Conservation (phyloP, 2,113 vertebrate species). For the Pampusana beccarii region DNA sequence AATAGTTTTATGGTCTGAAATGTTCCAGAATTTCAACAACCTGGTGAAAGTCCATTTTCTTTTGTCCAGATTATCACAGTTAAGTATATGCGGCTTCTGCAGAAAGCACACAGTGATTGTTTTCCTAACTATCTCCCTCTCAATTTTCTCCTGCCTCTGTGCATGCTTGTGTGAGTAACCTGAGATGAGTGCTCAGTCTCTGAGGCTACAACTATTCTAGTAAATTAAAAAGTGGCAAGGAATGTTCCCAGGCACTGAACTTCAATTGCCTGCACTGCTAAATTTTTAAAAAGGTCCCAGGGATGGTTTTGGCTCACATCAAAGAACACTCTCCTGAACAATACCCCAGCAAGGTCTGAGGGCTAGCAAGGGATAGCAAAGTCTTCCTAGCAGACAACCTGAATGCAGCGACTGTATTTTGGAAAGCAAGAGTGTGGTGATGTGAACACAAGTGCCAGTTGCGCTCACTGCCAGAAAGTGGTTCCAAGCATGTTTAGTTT, state of each 20-base stretch:
- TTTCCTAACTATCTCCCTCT: neutral
- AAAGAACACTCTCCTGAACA: neutral
- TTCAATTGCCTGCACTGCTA: neutral
- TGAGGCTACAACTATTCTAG: neutral
- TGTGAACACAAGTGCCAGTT: neutral
- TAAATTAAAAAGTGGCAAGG: slow-evolving; percentile 30
- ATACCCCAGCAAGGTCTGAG: neutral
- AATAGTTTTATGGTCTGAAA: neutral
- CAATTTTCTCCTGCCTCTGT: neutral
- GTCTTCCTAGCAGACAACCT: neutral
- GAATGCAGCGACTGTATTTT: neutral
- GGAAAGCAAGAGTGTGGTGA: neutral
- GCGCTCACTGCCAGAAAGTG: neutral
- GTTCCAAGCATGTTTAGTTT: neutral
- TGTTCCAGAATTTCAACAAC: neutral
- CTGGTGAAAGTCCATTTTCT: neutral
- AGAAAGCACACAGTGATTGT: neutral
- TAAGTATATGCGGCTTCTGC: neutral
- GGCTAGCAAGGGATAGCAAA: neutral
- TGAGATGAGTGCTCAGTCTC: slow-evolving; percentile 23
- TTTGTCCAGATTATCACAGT: neutral
- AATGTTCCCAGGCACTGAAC: neutral
- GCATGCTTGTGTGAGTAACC: neutral
- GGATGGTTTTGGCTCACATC: neutral
- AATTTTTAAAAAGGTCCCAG: neutral